Evolutionary conservation across 1,140 invertebrate genomes (phyloP).

Genomic region (Sitophilus oryzae): DNA sequence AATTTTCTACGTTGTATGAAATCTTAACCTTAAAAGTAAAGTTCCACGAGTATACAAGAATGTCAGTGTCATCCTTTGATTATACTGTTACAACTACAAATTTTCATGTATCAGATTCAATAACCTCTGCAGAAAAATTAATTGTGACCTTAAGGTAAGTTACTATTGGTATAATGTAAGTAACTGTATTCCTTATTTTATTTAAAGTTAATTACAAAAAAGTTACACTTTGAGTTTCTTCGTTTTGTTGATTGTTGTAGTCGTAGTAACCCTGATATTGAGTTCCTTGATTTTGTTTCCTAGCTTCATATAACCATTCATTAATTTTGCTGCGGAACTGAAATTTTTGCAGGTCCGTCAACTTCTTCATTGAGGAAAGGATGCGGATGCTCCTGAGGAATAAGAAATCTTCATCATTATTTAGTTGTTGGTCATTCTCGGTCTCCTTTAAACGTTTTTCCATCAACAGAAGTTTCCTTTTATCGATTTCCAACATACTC

Average conservation of each 20-base stretch:
- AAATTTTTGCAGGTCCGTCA: conserved; percentile 1
- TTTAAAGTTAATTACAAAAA: conserved; percentile 2
- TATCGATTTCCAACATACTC: conserved; percentile 4
- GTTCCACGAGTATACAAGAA: conserved; percentile 7
- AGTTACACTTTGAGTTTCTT: conserved; percentile 2
- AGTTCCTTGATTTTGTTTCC: neutral
- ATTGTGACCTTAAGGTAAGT: no score
- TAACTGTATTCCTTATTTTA: conserved; percentile 2
- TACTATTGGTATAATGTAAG: neutral
- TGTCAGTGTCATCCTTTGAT: conserved; percentile 4
- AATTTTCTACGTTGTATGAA: conserved; percentile 5
- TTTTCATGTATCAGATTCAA: neutral
- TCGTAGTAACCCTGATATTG: neutral
- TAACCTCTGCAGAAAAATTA: no score
- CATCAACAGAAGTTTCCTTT: conserved; percentile 4
- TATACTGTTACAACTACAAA: conserved; percentile 1
- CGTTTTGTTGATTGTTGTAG: conserved; percentile 3
- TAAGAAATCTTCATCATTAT: conserved; percentile 8
- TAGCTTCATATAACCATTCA: conserved; percentile 5
- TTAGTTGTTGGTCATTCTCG: neutral
- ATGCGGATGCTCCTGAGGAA: no score
- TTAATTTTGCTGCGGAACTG: conserved; percentile 4
- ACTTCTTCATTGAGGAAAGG: neutral
- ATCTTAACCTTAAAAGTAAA: neutral
- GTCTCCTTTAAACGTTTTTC: conserved; percentile 3